Evolutionary conservation across 2,888 invertebrate species (phyloP), one percentile per base, ranked within the genome.

Genomic region (Synergus japonicus): DNA sequence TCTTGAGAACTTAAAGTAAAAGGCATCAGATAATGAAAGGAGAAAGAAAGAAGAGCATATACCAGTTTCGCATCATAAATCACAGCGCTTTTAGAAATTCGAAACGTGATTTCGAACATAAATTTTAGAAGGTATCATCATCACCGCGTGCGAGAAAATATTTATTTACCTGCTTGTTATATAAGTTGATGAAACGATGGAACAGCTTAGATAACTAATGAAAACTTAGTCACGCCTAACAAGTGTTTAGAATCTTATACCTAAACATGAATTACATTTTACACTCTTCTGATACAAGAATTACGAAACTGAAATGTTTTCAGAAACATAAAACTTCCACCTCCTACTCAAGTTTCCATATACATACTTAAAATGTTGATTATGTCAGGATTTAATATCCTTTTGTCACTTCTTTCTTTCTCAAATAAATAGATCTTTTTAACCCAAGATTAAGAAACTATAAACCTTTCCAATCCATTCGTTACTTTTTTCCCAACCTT

Each of bases 81-180:
- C 41, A n/a, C 41, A 73, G n/a, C 73, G 29, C 37, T 73, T 29
- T 73, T 73, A 73, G 73, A 73, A 73, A 73, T 73, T 73, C 54
- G 73, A 73, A 73, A 54, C 46, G 73, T 37, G 12, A 49, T 73
- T 73, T 73, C 73, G 37, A 73, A 37, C 54, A 73, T 73, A 73
- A 37, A 73, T 73, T 73, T 73, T 12, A 49, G 49, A 54, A 73
- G 49, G 41, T 49, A 54, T 73, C 73, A 54, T 73, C 54, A 73
- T 54, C n/a, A 73, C n/a, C 44, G 43, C 12, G 41, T 54, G 15
- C 4, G 29, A 13, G 49, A 49, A 49, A 69, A 69, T 69, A 49
- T 66, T 63, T 65, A 65, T 65, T 54, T 54, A 54, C 9, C 13
- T n/a, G 4, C 22, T 10, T 37, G n/a, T 73, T 54, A 73, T n/a